Evolutionary conservation across 2,113 vertebrate species (phyloP), one percentile per base, ranked within the genome.

Genomic region (Tachuris rubrigastra): DNA sequence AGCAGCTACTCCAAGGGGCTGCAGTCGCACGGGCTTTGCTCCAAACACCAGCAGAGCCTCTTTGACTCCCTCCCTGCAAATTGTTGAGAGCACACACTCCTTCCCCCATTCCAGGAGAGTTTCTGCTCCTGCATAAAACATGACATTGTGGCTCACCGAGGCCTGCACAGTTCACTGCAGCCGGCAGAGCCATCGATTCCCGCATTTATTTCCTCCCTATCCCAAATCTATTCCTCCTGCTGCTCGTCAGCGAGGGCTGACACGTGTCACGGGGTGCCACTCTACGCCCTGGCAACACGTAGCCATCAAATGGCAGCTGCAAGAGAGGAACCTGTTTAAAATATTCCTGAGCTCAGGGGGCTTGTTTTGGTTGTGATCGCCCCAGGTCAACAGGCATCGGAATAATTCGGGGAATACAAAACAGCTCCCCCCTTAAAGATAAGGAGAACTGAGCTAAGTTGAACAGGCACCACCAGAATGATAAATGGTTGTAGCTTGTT

Each of bases 71-170:
- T 86, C 62, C 24, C 89, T 85, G n/a, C 21, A 95, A 96, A 69
- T 7, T 46, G 8, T 87, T 95, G 81, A 60, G 53, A 82, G 73
- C 85, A 60, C 67, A 77, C 52, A 41, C 59, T 95, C 68, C 60
- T 83, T 82, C 46, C 42, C 73, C 25, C 82, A 49, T 95, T 95
- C 76, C 76, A 50, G 35, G 69, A 63, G 87, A 71, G 90, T 71
- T 89, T 76, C 86, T 86, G 56, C 94, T 94, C 95, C 50, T 97
- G 87, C 96, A 98, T 98, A 97, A 98, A 98, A 98, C 94, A 97
- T 97, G 95, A 76, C 85, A 91, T 77, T 68, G 47, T 84, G 91
- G 87, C 91, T 75, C 17, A 0, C 74, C 6, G 85, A 91, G 72
- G 72, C 88, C 92, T 62, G 77, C 68, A 90, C 69, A 95, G 96